Evolutionary conservation across 1,140 invertebrate genomes (phyloP).

Genomic region (Archivesica marissinica): DNA sequence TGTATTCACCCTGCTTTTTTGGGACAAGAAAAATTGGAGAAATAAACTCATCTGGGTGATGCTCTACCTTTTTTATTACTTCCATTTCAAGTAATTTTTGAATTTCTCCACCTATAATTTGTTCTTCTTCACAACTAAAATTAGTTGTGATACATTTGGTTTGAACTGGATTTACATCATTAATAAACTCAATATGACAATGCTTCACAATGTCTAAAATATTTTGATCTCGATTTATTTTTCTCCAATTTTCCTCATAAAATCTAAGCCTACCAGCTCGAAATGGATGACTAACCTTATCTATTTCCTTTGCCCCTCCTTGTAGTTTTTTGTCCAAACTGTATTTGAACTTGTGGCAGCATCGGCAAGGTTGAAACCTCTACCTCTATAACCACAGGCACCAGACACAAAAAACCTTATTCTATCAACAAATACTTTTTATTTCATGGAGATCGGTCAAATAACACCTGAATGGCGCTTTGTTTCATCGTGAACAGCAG

Average conservation of each 20-base stretch:
- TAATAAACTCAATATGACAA: constrained; percentile 37
- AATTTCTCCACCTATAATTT: not conserved
- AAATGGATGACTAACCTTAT: constrained; percentile 9
- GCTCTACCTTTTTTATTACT: constrained; percentile 6
- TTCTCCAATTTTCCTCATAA: constrained; percentile 5
- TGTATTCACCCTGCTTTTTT: constrained; percentile 36
- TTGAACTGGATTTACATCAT: not conserved
- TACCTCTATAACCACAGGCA: constrained; percentile 7
- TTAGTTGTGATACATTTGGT: not conserved
- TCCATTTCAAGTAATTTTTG: not conserved
- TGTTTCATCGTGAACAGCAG: no score
- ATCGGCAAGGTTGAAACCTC: not conserved
- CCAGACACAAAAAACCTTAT: no score
- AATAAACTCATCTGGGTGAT: constrained; percentile 13
- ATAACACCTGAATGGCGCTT: no score
- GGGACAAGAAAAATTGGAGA: constrained; percentile 54
- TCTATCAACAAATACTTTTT: no score
- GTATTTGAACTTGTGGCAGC: not conserved
- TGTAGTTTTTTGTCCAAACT: constrained; percentile 29
- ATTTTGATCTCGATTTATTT: constrained; percentile 24
- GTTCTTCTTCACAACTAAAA: not conserved
- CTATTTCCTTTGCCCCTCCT: constrained; percentile 52
- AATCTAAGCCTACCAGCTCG: not conserved
- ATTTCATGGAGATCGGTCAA: no score
- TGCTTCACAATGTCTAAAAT: constrained; percentile 31